Evolutionary conservation across 2,888 invertebrate species (phyloP).

Genomic region (Elegia similella): DNA sequence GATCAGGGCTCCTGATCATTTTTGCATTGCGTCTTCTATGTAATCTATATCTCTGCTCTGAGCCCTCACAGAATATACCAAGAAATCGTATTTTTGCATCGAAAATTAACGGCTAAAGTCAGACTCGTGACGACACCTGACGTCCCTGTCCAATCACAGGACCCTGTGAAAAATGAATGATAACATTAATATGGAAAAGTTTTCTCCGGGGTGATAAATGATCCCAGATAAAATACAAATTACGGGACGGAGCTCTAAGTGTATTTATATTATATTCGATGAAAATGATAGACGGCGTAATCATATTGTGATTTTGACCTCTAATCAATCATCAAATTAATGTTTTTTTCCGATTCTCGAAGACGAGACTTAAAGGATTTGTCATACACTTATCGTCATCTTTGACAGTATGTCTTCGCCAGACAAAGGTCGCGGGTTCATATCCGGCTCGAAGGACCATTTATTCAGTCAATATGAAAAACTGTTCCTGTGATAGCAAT

Average conservation of each 20-base stretch:
- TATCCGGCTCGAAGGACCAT: too few relatives aligned
- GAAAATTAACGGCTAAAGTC: constrained; percentile 41
- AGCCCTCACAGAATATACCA: too few relatives aligned
- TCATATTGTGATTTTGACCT: not conserved
- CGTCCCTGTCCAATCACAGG: constrained; percentile 52
- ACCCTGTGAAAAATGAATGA: constrained; percentile 51
- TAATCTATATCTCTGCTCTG: too few relatives aligned
- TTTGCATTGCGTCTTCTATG: too few relatives aligned
- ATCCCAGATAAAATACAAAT: constrained; percentile 20
- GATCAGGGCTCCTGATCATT: too few relatives aligned
- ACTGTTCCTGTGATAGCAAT: too few relatives aligned
- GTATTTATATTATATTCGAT: constrained; percentile 24
- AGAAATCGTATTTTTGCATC: not conserved
- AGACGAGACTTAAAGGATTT: too few relatives aligned
- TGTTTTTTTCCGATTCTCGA: too few relatives aligned
- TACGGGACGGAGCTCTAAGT: constrained; percentile 41
- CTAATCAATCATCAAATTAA: too few relatives aligned
- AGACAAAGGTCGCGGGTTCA: too few relatives aligned
- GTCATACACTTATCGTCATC: too few relatives aligned
- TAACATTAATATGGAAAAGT: constrained; percentile 19
- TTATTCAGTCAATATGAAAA: not conserved
- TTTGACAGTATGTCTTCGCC: too few relatives aligned
- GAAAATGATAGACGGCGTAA: not conserved
- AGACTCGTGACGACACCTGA: constrained; percentile 50
- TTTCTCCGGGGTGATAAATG: constrained; percentile 19